These are phyloP conservation scores for Clunio marinus DNA, from an alignment of 2,888 invertebrate species.

Conservation along the genomic window DNA sequence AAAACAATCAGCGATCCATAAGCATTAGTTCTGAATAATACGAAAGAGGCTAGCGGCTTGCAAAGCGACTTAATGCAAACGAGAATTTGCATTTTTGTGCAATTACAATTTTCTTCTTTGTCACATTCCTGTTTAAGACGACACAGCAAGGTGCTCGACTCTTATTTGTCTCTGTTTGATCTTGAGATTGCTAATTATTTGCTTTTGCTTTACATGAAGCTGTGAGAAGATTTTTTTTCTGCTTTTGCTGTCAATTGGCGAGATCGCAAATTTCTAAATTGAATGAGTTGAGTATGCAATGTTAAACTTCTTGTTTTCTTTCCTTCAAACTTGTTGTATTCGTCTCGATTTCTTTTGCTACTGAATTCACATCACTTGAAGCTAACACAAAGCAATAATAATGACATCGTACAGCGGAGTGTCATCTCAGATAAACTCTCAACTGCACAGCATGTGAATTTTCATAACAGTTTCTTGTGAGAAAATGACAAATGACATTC, in stretches of 20 bases:
- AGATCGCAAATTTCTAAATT: conserved; percentile 10
- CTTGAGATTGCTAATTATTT: conserved; percentile 8
- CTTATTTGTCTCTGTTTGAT: not conserved
- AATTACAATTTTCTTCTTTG: not conserved
- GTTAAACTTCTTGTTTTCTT: too few relatives aligned
- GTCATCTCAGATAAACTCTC: conserved; percentile 16
- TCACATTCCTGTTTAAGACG: not conserved
- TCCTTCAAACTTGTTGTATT: too few relatives aligned
- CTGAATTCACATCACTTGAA: too few relatives aligned
- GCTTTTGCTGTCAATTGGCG: not conserved
- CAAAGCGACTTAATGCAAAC: not conserved
- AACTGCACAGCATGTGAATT: not conserved
- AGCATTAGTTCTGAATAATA: not conserved
- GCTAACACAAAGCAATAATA: too few relatives aligned
- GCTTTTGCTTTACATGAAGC: not conserved
- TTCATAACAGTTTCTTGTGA: not conserved
- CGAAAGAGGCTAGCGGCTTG: not conserved
- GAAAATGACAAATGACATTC: conserved; percentile 1
- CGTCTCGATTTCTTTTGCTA: too few relatives aligned
- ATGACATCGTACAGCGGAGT: too few relatives aligned
- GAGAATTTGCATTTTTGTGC: conserved; percentile 15
- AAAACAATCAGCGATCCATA: not conserved
- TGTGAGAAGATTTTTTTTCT: not conserved
- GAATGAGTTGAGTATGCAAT: too few relatives aligned
- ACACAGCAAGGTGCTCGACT: not conserved